phyloP scores from a whole-genome alignment of 1,140 invertebrate species.

The Aporrectodea caliginosa region DNA sequence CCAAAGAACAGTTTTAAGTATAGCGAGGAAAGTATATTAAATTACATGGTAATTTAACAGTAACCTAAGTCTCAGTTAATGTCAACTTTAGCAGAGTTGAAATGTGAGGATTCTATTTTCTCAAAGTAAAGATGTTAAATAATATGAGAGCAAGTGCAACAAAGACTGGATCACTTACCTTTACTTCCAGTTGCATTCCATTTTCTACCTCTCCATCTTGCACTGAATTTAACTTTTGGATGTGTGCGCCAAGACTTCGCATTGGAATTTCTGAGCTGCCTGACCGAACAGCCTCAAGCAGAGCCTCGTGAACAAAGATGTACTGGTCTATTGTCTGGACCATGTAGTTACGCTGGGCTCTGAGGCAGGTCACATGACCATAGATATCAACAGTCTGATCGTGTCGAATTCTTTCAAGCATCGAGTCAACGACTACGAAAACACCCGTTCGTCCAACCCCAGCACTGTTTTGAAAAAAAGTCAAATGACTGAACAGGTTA shows the following conservation, averaged over 20 bases:
- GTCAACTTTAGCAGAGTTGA: too few species aligned
- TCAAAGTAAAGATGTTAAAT: too few species aligned
- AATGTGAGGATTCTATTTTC: too few species aligned
- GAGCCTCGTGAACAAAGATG: constrained; percentile 92
- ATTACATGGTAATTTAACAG: too few species aligned
- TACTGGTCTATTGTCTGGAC: constrained; percentile 77
- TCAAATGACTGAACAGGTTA: too few species aligned
- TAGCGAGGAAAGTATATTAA: too few species aligned
- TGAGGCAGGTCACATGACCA: constrained; percentile 93
- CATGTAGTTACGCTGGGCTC: constrained; percentile 76
- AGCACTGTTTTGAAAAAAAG: constrained; percentile 87
- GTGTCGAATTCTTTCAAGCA: constrained; percentile 82
- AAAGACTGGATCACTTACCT: too few species aligned
- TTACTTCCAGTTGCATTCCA: constrained; percentile 97
- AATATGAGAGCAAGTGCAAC: too few species aligned
- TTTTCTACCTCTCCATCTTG: constrained; percentile 63
- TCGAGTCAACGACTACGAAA: constrained; percentile 98
- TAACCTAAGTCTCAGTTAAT: too few species aligned
- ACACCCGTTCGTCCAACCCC: constrained; percentile 96
- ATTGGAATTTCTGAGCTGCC: constrained; percentile 91
- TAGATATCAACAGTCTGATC: constrained; percentile 94
- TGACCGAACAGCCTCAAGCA: constrained; percentile 90
- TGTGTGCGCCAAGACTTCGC: constrained; percentile 84
- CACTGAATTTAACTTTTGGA: constrained; percentile 72
- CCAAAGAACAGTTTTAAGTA: too few species aligned